phyloP scores from a whole-genome alignment of 2,888 invertebrate genomes.

The Morpho helenor region DNA sequence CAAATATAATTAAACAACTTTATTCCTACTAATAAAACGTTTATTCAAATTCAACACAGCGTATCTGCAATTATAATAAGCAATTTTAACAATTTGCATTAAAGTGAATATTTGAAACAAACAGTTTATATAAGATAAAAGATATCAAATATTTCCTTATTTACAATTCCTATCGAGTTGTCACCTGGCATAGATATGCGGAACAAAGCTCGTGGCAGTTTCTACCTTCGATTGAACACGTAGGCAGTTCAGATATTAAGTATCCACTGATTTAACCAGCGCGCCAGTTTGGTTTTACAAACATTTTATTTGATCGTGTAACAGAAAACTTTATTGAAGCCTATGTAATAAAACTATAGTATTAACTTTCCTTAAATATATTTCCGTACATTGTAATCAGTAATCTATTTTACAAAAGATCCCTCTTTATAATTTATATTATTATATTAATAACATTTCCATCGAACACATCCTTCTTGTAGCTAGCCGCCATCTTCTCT shows the following conservation, averaged over 20 bases:
- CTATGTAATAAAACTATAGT: no score
- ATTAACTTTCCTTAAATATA: no score
- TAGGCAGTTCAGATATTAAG: background rate
- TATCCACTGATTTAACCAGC: no score
- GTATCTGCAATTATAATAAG: background rate
- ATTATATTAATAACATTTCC: no score
- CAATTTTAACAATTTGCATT: slow-evolving; percentile 31
- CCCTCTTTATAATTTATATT: no score
- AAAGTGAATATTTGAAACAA: slow-evolving; percentile 27
- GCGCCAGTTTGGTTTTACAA: no score
- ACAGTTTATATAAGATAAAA: slow-evolving; percentile 7
- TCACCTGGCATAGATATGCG: slow-evolving; percentile 17
- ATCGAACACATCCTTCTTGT: no score
- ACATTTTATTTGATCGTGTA: no score
- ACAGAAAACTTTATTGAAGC: no score
- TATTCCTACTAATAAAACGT: slow-evolving; percentile 4
- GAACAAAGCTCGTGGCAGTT: slow-evolving; percentile 8
- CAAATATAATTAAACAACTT: background rate
- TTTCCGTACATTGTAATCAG: no score
- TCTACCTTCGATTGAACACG: slow-evolving; percentile 1
- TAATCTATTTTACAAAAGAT: no score
- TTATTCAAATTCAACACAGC: slow-evolving; percentile 4
- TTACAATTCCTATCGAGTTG: slow-evolving; percentile 13
- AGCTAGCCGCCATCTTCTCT: no score
- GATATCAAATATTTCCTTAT: slow-evolving; percentile 20